Evolutionary conservation across 2,888 invertebrate species (phyloP), one percentile per base, ranked within the genome.

Genomic region (Zootermopsis nevadensis): DNA sequence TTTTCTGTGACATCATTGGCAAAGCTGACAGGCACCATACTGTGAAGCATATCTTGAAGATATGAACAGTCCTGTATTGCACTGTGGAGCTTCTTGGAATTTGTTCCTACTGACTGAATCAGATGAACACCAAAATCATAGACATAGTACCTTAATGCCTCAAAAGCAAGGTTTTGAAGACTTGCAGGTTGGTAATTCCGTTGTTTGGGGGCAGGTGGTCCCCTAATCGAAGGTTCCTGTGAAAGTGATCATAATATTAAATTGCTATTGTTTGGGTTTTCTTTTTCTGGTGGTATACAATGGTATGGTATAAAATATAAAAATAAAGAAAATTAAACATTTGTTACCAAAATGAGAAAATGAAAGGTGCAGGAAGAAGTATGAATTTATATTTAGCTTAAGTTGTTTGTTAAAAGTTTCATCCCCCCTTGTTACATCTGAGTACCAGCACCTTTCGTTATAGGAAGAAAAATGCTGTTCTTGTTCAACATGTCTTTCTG

Each of bases 191-290:
- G 31, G 24, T 33, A 72, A 22, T 33, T 22, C 22, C 33, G 33
- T 19, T 72, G 72, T 33, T 72, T 72, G 1, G 72, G 69, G 7
- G 69, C 69, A 10, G 69, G 69, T 30, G 69, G 69, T 12, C 69
- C 69, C 30, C 69, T 27, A 31, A 69, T 69, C 31, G 27, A 7
- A 33, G 3, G 33, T 24, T 30, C 72, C 72, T 72, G 72, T 33
- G 30, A 67, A 27, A 12, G 12, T 27, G 27, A 53, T 38, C 10
- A 38, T 38, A 38, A 38, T 38, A 38, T 38, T 10, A 38, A 38
- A n/a, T n/a, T n/a, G n/a, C n/a, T n/a, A n/a, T n/a, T n/a, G n/a
- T n/a, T n/a, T n/a, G n/a, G n/a, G n/a, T n/a, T n/a, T n/a, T n/a
- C n/a, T n/a, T n/a, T n/a, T n/a, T n/a, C n/a, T n/a, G n/a, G n/a